These are phyloP conservation scores for Centropus bengalensis DNA, from an alignment of 2,113 vertebrate genomes.

Conservation along the genomic window DNA sequence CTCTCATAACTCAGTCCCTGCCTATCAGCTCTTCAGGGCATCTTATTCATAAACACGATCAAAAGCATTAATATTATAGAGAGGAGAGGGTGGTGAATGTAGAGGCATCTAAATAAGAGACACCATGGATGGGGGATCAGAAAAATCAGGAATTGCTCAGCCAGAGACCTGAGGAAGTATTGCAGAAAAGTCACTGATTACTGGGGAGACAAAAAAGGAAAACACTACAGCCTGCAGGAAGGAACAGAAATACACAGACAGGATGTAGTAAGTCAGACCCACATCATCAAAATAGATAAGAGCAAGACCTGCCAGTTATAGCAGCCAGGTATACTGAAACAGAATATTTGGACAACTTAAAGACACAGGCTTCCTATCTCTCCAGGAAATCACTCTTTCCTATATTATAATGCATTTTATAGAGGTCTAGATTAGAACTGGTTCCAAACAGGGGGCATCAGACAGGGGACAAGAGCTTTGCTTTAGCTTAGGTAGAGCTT, in stretches of 20 bases:
- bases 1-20: background rate
- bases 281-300: background rate
- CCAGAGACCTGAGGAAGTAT: background rate
- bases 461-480: background rate
- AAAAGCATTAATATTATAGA: background rate
- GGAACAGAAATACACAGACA: background rate
- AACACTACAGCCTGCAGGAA: background rate
- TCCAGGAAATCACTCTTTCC: background rate
- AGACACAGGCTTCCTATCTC: too few species aligned
- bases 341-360: too few species aligned
- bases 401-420: too few species aligned
- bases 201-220: background rate
- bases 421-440: too few species aligned
- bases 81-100: background rate
- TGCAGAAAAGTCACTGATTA: background rate
- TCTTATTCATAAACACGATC: background rate
- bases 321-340: background rate
- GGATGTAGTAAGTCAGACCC: background rate
- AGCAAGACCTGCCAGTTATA: background rate
- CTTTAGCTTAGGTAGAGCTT: background rate
- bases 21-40: background rate
- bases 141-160: background rate
- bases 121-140: background rate
- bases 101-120: background rate
- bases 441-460: background rate